Evolutionary conservation across 1,140 invertebrate species (phyloP), one percentile per base, ranked within the genome.

Genomic region (Sinonovacula constricta): DNA sequence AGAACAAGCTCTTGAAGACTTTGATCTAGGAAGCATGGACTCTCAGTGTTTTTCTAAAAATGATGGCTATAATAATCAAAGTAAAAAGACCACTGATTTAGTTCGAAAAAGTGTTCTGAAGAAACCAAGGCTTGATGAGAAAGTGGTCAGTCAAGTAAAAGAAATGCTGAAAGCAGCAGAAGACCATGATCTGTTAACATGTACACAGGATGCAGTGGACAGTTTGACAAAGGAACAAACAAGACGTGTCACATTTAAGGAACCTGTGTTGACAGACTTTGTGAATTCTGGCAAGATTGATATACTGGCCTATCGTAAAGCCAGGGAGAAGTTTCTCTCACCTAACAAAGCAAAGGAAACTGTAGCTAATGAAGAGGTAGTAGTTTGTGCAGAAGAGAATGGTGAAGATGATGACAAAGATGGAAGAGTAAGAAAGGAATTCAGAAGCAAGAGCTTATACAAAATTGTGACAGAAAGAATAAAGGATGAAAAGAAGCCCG

Each of bases 111-210:
- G 14, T 3, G 2, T 14, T n/a, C 1, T 18, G 36, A 33, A 10
- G 15, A n/a, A 33, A 33, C 12, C 10, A 63, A 63, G 60, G n/a
- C 22, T 1, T 7, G 2, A 30, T 28, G 15, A 0, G 30, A 33
- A 12, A n/a, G 31, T 63, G 60, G n/a, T 30, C n/a, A 4, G 14
- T 5, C 4, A 30, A 33, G 15, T 18, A 30, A 63, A 26, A 33
- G 28, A 3, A 68, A 31, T 2, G 31, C 26, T 28, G 1, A 12
- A 22, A 26, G 39, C 83, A 56, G 88, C 88, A 26, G 88, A 89
- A 71, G 78, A 82, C 18, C 82, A 85, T 81, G 86, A 88, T 36
- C 68, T 89, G 18, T 22, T 88, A 57, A 83, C 85, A 12, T 82
- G 83, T 68, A 86, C 86, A 30, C 86, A 86, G 45, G 86, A 87